Evolutionary conservation across 2,888 invertebrate genomes (phyloP).

Genomic region (Andrena camellia): DNA sequence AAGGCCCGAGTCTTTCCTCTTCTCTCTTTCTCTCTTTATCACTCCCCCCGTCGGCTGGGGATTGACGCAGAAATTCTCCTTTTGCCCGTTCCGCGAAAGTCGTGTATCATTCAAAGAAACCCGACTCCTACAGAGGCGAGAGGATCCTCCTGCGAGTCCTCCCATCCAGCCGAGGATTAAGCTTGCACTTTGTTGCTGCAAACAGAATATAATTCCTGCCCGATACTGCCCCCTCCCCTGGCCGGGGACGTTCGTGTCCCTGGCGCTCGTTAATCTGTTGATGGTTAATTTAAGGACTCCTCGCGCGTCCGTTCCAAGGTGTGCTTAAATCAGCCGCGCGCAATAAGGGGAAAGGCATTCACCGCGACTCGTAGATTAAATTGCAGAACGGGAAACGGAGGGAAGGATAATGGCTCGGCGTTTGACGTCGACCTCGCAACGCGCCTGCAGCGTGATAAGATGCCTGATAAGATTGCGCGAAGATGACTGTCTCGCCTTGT

Average conservation of each 20-base stretch:
- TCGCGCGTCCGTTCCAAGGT: conserved; percentile 36
- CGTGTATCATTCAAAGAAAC: conserved; percentile 65
- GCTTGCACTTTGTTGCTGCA: conserved; percentile 60
- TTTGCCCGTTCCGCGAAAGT: conserved; percentile 43
- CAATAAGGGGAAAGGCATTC: conserved; percentile 44
- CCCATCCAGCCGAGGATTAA: conserved; percentile 52
- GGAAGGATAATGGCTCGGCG: conserved; percentile 47
- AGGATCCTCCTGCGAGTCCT: background rate
- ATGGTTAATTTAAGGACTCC: conserved; percentile 61
- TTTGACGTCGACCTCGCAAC: conserved; percentile 50
- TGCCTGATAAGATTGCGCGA: conserved; percentile 1
- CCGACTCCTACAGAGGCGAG: conserved; percentile 38
- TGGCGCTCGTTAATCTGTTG: conserved; percentile 62
- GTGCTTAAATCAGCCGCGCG: conserved; percentile 54
- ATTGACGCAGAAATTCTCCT: conserved; percentile 27
- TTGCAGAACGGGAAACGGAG: conserved; percentile 48
- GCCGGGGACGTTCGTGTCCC: conserved; percentile 3
- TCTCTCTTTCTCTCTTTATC: background rate
- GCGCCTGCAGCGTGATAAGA: conserved; percentile 50
- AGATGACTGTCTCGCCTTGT: background rate
- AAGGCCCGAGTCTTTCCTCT: background rate
- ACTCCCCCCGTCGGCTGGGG: background rate
- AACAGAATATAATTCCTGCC: conserved; percentile 62
- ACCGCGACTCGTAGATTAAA: conserved; percentile 47
- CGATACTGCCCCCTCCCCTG: conserved; percentile 3